phyloP scores from a whole-genome alignment of 2,888 invertebrate species.

The Silvanus unidentatus region DNA sequence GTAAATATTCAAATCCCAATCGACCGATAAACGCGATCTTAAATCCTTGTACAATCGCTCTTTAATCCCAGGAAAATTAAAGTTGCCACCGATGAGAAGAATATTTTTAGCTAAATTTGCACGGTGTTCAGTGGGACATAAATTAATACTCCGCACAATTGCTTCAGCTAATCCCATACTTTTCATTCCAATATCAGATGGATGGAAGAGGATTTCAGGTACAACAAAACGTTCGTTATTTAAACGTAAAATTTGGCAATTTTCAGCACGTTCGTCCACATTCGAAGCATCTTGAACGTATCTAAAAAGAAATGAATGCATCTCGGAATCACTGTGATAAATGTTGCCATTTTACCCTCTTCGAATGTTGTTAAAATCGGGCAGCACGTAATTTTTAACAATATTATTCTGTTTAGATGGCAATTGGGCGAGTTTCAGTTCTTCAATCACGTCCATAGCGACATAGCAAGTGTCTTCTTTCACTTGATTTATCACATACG shows the following conservation, averaged over 20 bases:
- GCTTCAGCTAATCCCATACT: slow-evolving; percentile 91
- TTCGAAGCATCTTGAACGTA: slow-evolving; percentile 36
- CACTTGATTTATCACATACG: slow-evolving; percentile 95
- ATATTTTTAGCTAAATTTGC: slow-evolving; percentile 78
- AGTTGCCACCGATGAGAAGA: slow-evolving; percentile 75
- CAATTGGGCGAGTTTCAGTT: slow-evolving; percentile 64
- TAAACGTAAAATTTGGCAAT: slow-evolving; percentile 69
- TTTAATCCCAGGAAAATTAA: slow-evolving; percentile 76
- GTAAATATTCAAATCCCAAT: slow-evolving; percentile 69
- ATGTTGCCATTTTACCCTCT: slow-evolving; percentile 65
- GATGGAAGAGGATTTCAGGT: slow-evolving; percentile 91
- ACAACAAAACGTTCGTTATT: slow-evolving; percentile 93
- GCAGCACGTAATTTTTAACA: slow-evolving; percentile 86
- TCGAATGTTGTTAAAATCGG: slow-evolving; percentile 87
- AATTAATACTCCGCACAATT: slow-evolving; percentile 68
- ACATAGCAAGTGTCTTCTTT: slow-evolving; percentile 98
- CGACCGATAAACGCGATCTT: slow-evolving; percentile 68
- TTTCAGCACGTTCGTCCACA: slow-evolving; percentile 34
- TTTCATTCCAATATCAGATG: slow-evolving; percentile 88
- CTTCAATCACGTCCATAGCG: slow-evolving; percentile 72
- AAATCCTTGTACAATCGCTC: slow-evolving; percentile 75
- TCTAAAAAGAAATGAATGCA: slow-evolving; percentile 11
- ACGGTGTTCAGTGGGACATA: slow-evolving; percentile 67
- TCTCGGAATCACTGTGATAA: slow-evolving; percentile 1
- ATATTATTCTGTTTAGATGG: slow-evolving; percentile 63